Conservation (phyloP, 2,113 vertebrate species). For the Leucosticte australis region DNA sequence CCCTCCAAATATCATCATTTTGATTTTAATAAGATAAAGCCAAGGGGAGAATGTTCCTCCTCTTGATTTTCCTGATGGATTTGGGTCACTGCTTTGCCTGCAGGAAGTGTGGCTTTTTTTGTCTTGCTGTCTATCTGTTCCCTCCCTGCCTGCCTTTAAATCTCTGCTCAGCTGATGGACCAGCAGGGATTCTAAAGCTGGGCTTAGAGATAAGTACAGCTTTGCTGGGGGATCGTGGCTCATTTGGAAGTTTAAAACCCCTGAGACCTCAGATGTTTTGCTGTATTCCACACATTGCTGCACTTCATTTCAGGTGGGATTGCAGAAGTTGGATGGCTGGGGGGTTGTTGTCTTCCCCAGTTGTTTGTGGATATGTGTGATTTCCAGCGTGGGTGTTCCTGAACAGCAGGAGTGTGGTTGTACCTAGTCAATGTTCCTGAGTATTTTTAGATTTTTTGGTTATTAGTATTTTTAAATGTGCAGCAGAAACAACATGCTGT, state of each 20-base stretch:
- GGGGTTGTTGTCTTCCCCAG: background rate
- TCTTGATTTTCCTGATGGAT: background rate
- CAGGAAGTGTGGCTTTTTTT: background rate
- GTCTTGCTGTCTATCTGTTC: background rate
- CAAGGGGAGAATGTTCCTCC: fast-evolving
- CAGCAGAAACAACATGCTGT: background rate
- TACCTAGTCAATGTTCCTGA: background rate
- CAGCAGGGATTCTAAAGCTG: background rate
- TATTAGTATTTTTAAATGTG: background rate
- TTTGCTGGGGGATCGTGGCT: background rate
- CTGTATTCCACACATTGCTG: fast-evolving
- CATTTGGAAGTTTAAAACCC: background rate
- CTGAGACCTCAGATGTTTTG: background rate
- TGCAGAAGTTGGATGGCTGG: background rate
- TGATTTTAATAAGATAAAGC: background rate
- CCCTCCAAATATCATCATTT: background rate
- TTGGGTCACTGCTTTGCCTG: background rate
- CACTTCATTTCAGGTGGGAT: background rate
- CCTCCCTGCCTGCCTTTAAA: background rate
- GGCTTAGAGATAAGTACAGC: background rate
- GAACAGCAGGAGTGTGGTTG: background rate
- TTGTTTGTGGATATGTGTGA: background rate
- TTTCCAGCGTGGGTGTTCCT: background rate
- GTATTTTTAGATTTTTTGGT: background rate
- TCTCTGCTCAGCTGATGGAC: background rate